Evolutionary conservation across 2,888 invertebrate genomes (phyloP).

Genomic region (Allophyes oxyacanthae): DNA sequence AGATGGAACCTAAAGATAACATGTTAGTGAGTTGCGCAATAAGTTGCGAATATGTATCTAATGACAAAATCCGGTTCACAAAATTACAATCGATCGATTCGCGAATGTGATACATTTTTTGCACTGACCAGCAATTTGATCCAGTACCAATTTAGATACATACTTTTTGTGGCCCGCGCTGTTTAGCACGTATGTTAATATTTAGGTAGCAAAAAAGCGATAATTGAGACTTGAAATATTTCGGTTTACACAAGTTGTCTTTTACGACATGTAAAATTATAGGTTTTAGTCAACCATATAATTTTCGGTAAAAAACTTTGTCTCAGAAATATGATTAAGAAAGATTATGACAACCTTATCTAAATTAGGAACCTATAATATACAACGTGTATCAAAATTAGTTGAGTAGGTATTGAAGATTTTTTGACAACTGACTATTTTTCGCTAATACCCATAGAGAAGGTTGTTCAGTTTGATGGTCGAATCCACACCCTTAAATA

Average conservation of each 20-base stretch:
- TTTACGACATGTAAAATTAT: constrained; percentile 13
- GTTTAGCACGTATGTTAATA: constrained; percentile 32
- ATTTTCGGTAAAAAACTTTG: too few species aligned
- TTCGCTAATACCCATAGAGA: too few species aligned
- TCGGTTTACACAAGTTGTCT: constrained; percentile 1
- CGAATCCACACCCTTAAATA: too few species aligned
- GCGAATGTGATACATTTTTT: constrained; percentile 32
- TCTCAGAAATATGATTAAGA: too few species aligned
- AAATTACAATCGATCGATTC: not conserved
- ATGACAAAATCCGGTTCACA: constrained; percentile 23
- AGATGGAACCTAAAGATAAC: constrained; percentile 9
- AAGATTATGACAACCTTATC: too few species aligned
- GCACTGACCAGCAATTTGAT: constrained; percentile 11
- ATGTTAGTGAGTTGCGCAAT: constrained; percentile 13
- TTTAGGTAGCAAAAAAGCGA: constrained; percentile 25
- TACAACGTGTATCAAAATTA: too few species aligned
- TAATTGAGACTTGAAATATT: constrained; percentile 14
- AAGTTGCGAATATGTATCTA: constrained; percentile 3
- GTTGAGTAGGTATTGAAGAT: too few species aligned
- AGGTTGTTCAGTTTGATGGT: too few species aligned
- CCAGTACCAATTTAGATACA: constrained; percentile 24
- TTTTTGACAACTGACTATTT: too few species aligned
- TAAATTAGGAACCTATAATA: too few species aligned
- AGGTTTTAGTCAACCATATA: not conserved
- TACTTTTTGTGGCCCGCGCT: constrained; percentile 33